These are phyloP conservation scores for Hoplodrina blanda DNA, from an alignment of 2,888 invertebrate species.

Conservation along the genomic window DNA sequence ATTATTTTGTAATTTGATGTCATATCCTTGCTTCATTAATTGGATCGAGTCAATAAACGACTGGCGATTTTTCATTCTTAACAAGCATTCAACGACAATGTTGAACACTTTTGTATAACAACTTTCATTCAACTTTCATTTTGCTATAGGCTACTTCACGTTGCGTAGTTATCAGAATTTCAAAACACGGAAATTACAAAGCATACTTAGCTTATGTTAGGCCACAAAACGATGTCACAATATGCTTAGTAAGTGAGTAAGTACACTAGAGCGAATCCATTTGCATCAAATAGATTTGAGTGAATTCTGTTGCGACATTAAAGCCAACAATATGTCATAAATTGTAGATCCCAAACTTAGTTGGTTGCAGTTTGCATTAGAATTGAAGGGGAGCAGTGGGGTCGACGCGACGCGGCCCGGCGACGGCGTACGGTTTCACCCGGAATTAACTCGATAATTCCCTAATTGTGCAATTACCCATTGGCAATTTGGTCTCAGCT, in stretches of 20 bases:
- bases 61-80: constrained; percentile 64
- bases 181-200: constrained; percentile 52
- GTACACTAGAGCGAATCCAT: constrained; percentile 45
- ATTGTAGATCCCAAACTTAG: constrained; percentile 76
- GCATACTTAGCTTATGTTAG: constrained; percentile 44
- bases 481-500: constrained; percentile 82
- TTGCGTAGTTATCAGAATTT: constrained; percentile 44
- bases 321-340: constrained; percentile 80
- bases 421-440: constrained; percentile 82
- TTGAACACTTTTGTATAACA: constrained; percentile 23
- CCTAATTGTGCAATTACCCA: constrained; percentile 88
- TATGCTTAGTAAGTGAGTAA: constrained; percentile 28
- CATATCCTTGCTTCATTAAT: constrained; percentile 71
- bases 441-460: constrained; percentile 88
- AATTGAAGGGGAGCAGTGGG: constrained; percentile 71
- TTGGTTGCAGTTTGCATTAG: constrained; percentile 83
- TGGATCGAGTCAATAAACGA: constrained; percentile 57
- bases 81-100: constrained; percentile 51
- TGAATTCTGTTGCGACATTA: constrained; percentile 66
- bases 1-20: constrained; percentile 84
- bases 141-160: constrained; percentile 39
- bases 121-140: constrained; percentile 48
- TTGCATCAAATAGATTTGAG: constrained; percentile 57
- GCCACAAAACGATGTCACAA: constrained; percentile 54
- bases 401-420: constrained; percentile 58